Base-by-base conservation (phyloP, 2,888 invertebrate species). In the Corbicula japonica region DNA sequence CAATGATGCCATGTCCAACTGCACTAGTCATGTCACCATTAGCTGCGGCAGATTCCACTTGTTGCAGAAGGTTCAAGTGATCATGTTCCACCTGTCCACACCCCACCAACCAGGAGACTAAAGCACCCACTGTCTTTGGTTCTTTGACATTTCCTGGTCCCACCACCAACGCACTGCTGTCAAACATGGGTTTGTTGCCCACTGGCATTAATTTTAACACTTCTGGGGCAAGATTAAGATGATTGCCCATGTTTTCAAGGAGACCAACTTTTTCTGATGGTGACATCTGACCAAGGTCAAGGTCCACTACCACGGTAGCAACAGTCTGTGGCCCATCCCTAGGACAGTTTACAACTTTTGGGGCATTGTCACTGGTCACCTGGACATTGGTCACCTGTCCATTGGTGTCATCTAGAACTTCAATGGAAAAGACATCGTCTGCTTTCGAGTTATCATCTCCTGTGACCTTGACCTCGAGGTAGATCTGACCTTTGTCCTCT, bases 21-120 rank as follows among this genome's bases (percentile, higher is more conserved):
- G 96, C 95, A 90, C 96, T 95, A 26, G 96, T 94, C 68, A 97
- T 94, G 0, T 96, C 96, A 0, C 97, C 97, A 89, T 96, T 96
- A 4, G 95, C 94, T 0, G 96, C 95, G 86, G 96, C 96, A 62
- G 95, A 95, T 77, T 96, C 95, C 15, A 97, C 93, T 38, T 95
- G 95, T 38, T 95, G 95, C n/a, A 97, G 95, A 18, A 96, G 85
- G 0, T 95, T 94, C 90, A 93, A 89, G 88, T 96, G 95, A 62
- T 95, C 95, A n/a, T 94, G 93, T 95, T 96, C 96, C 34, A 97
- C 94, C 82, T 95, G 95, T 60, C 96, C 96, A 93, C 97, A 97
- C 2, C 97, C 97, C 73, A 97, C 96, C 95, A 89, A 87, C 96
- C 93, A 94, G 0, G 93, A 93, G 32, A 89, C 60, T 21, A 90